phyloP scores from a whole-genome alignment of 1,140 invertebrate genomes.

The Magallana angulata region DNA sequence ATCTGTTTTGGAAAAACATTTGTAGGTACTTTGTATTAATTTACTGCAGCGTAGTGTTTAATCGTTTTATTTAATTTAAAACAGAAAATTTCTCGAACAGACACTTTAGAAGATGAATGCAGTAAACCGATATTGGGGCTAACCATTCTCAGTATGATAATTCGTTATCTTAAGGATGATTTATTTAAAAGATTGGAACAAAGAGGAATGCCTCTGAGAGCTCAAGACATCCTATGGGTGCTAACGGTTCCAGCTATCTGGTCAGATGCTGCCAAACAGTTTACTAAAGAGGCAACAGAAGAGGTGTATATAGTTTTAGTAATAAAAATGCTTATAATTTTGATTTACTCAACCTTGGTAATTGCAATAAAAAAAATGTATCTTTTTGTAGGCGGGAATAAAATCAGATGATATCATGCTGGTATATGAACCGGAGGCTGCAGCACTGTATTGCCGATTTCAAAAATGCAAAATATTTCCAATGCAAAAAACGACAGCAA shows the following conservation, averaged over 20 bases:
- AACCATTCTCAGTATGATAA: not conserved
- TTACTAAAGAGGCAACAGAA: constrained; percentile 40
- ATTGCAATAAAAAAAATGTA: no score
- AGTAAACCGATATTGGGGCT: not conserved
- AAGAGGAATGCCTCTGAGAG: not conserved
- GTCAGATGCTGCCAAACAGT: constrained; percentile 40
- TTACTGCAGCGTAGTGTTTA: no score
- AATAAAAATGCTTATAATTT: no score
- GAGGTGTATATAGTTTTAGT: not conserved
- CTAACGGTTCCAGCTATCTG: constrained; percentile 47
- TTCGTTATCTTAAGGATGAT: constrained; percentile 25
- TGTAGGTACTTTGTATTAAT: no score
- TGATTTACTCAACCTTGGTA: no score
- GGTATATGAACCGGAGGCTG: constrained; percentile 51
- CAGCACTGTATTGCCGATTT: constrained; percentile 45
- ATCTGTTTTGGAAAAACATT: no score
- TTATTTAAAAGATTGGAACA: not conserved
- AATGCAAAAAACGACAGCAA: not conserved
- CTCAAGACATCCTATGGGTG: constrained; percentile 37
- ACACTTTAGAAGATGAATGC: not conserved
- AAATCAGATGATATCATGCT: not conserved
- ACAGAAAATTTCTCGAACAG: constrained; percentile 7
- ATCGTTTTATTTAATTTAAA: not conserved
- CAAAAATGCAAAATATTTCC: not conserved
- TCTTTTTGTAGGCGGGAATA: constrained; percentile 33